Base-by-base conservation (phyloP, 2,113 vertebrate genomes). In the Callithrix jacchus region DNA sequence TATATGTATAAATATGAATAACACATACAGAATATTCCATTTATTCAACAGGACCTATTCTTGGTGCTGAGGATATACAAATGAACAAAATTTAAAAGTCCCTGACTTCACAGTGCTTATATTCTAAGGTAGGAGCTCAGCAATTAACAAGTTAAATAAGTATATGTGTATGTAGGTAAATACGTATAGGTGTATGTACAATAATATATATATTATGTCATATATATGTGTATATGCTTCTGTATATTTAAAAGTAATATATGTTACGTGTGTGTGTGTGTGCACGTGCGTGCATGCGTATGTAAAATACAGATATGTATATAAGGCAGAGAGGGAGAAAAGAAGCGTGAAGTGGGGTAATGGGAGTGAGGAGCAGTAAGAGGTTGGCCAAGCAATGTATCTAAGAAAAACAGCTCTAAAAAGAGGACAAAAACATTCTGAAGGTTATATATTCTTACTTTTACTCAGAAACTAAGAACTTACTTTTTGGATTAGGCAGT, bases 401-500 rank as follows among this genome's bases (percentile, higher is more conserved):
- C 37, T 37, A 58, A 83, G 45, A 68, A 87, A 96, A 93, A 64
- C 0, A 94, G 35, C 61, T 95, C 32, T 86, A 94, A 83, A 87
- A 81, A 16, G 35, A 56, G 12, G 9, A 64, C 4, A 45, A 61
- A 93, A 91, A 56, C 8, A 70, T 37, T 56, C 13, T 85, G 30
- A 86, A 73, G 21, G 12, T 5, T 81, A 8, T 52, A 40, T 42
- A 64, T 80, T 80, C 14, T 11, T 32, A 87, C 90, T 73, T 83
- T 52, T 47, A 58, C 42, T 73, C 11, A 81, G 42, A 84, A 74
- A 85, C 6, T 3, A 79, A 77, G 23, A 45, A 95, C 89, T 80
- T 98, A 99, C 99, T 98, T 99, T 99, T 97, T 99, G 98, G 97
- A 99, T 98, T 7, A 98, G 95, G 87, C 87, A 94, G 96, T 98